Conservation (phyloP, 2,888 invertebrate genomes). For the Calliphora vomitoria region DNA sequence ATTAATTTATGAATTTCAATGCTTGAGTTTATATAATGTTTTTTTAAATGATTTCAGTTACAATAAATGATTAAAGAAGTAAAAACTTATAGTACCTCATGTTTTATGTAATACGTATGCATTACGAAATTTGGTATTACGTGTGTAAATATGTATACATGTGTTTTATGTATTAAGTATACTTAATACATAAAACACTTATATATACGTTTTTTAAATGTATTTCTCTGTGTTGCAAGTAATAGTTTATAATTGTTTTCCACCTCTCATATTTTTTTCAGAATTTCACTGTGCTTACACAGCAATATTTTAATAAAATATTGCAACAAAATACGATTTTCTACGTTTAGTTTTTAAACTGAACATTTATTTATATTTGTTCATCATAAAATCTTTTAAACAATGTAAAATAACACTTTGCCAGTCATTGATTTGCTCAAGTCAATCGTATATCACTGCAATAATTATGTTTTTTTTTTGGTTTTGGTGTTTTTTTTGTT, state of each 20-base stretch:
- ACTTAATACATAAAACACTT: too few relatives aligned
- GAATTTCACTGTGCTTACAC: conserved; percentile 59
- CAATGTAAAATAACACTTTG: conserved; percentile 19
- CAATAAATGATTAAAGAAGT: too few relatives aligned
- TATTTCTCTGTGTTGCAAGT: conserved; percentile 5
- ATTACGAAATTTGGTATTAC: neutral
- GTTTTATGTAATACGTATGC: too few relatives aligned
- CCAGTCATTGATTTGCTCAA: neutral
- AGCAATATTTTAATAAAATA: conserved; percentile 39
- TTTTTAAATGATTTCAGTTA: too few relatives aligned
- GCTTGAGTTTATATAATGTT: too few relatives aligned
- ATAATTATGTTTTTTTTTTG: neutral
- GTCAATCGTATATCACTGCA: neutral
- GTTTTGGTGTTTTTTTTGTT: neutral
- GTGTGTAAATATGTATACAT: neutral
- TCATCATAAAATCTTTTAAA: conserved; percentile 23
- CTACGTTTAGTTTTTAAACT: conserved; percentile 14
- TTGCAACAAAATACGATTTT: conserved; percentile 2
- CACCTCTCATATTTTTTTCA: conserved; percentile 1
- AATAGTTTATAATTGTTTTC: conserved; percentile 8
- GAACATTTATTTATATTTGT: conserved; percentile 17
- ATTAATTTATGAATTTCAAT: too few relatives aligned
- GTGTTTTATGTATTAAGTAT: too few relatives aligned
- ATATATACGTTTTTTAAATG: neutral
- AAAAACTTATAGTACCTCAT: too few relatives aligned